Conservation (phyloP, 1,140 invertebrate species). For the Paraescarpia echinospica region DNA sequence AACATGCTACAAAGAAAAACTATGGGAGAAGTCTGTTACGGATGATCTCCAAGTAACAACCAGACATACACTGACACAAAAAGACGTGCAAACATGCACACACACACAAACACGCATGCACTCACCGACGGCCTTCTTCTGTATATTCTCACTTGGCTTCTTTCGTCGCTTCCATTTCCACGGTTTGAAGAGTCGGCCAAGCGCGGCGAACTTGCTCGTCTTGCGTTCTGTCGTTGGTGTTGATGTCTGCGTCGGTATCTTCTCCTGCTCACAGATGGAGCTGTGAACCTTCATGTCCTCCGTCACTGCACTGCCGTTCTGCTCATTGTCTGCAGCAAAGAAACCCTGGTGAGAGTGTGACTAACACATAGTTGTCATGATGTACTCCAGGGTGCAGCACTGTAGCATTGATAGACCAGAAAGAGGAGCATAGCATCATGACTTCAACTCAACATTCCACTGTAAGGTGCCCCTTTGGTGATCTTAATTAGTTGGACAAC, state of each 20-base stretch:
- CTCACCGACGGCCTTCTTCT: conserved; percentile 93
- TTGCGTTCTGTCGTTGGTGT: conserved; percentile 5
- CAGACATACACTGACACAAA: neutral
- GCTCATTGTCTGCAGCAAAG: neutral
- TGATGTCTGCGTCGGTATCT: neutral
- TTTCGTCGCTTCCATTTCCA: conserved; percentile 99
- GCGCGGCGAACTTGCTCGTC: conserved; percentile 89
- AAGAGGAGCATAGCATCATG: neutral
- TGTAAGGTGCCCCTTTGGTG: neutral
- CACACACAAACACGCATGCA: conserved; percentile 11
- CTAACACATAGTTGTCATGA: neutral
- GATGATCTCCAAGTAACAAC: neutral
- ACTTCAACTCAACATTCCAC: neutral
- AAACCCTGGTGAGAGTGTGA: neutral
- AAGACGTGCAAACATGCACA: neutral
- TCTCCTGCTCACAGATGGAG: neutral
- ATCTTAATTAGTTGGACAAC: neutral
- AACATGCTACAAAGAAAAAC: neutral
- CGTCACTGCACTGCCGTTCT: neutral
- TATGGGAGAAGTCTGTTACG: neutral
- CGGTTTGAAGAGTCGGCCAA: conserved; percentile 93
- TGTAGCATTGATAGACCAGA: neutral
- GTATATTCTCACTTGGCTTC: conserved; percentile 92
- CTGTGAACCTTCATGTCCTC: conserved; percentile 9
- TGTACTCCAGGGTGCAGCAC: neutral